Percentiles rank a stretch among this genome's conserved stretches.
Conservation (phyloP, 1,140 invertebrate genomes). For the Eurytemora carolleeae region DNA sequence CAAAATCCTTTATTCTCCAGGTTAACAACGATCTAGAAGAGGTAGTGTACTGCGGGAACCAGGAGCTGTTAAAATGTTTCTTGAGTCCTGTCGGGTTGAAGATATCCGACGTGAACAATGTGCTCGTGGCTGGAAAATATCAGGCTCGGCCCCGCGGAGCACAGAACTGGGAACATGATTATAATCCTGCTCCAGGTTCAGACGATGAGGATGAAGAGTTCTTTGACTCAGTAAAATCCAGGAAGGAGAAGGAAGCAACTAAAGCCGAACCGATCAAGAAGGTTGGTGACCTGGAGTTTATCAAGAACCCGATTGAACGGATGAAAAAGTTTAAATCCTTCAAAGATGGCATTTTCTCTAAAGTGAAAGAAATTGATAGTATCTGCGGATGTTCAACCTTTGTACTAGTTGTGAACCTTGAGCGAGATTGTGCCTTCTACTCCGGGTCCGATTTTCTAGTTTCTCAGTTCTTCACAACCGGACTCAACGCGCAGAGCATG, state of each 20-base stretch:
- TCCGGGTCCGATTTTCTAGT: background rate
- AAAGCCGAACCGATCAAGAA: background rate
- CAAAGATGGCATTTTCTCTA: background rate
- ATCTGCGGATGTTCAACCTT: constrained; percentile 2
- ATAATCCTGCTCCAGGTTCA: background rate
- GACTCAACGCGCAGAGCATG: too few relatives aligned
- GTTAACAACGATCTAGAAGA: constrained; percentile 1
- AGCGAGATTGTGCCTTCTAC: constrained; percentile 3
- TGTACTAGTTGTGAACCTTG: background rate
- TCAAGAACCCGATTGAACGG: background rate
- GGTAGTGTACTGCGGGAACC: background rate
- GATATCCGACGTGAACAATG: background rate
- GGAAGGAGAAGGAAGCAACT: background rate
- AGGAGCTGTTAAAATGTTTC: background rate
- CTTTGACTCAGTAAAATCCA: constrained; percentile 2
- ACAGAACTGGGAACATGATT: background rate
- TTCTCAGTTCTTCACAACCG: constrained; percentile 3
- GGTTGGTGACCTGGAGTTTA: background rate
- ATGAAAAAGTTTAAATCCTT: background rate
- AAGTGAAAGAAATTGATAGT: constrained; percentile 11
- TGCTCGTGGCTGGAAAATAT: background rate
- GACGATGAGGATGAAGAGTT: constrained; percentile 13
- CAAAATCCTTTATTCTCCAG: constrained; percentile 1
- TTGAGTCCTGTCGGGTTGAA: background rate
- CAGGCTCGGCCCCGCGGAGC: background rate